Evolutionary conservation across 2,797 vertebrate species (phyloP), one percentile per base, ranked within the genome.

Genomic region (Enteromius viviparus): DNA sequence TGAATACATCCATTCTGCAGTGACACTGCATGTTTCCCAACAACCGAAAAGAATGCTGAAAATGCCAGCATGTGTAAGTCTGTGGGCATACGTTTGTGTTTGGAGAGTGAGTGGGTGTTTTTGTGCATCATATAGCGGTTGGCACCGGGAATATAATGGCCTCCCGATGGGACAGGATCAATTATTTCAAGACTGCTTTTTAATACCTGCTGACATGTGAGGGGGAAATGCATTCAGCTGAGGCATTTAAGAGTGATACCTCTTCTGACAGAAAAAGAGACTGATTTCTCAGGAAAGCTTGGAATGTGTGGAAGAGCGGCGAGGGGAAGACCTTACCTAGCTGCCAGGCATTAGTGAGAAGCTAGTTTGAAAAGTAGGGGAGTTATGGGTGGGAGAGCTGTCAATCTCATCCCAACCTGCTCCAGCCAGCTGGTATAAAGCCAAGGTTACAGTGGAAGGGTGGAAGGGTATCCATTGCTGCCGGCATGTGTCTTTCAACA

Each of bases 121-220:
- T 53, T 76, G 60, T 75, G 14, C 15, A 40, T 66, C 64, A 32
- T 32, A 42, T 37, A 68, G 53, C 11, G 78, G 17, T 70, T 86
- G 79, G 80, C 78, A 81, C 53, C 21, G 21, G 76, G 84, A 79
- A 84, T 78, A 75, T 75, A 78, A 82, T 76, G 71, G 78, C 37
- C 78, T 69, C 78, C 75, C 64, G 29, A 51, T 84, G 84, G 86
- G 85, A 79, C 65, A 40, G 58, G 84, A 86, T 87, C 81, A 87
- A 84, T 88, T 86, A 89, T 84, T 78, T 65, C 42, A 78, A 84
- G 83, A 65, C 62, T 76, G 51, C 69, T 81, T 84, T 87, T 86
- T 83, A 85, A 88, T 85, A 84, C 55, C 51, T 78, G 62, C 76
- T 71, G 84, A 71, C 81, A 55, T 58, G 29, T 29, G 60, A 55